phyloP scores from a whole-genome alignment of 2,113 vertebrate species.

The Penelope pileata region DNA sequence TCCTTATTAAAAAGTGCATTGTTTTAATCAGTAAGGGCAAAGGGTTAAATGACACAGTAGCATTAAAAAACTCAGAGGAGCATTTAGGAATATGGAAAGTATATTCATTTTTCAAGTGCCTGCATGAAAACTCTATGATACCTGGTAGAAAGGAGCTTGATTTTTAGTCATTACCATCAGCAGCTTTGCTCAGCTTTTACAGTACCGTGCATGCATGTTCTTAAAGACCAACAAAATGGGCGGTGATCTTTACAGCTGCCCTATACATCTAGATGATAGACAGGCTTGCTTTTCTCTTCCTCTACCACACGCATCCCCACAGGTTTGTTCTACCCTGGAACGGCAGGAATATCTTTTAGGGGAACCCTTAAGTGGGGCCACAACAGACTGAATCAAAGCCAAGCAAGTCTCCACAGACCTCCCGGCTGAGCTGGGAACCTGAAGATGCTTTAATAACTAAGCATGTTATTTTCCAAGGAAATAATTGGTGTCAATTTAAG shows the following conservation, averaged over 20 bases:
- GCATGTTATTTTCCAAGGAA: not conserved
- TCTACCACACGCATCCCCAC: not conserved
- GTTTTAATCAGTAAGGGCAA: not conserved
- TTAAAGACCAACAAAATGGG: not conserved
- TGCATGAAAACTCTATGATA: not conserved
- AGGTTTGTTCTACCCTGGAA: not conserved
- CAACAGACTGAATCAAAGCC: not conserved
- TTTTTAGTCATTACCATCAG: not conserved
- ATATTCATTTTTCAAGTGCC: not conserved
- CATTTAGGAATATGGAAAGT: not conserved
- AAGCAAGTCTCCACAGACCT: not conserved
- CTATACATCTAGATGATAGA: not conserved
- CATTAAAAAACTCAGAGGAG: not conserved
- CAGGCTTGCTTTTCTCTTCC: not conserved
- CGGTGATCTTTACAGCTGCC: not conserved
- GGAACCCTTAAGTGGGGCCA: not conserved
- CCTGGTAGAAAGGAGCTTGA: not conserved
- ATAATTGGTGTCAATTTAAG: not conserved
- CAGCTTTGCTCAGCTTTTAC: not conserved
- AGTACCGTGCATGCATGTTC: not conserved
- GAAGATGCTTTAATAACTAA: not conserved
- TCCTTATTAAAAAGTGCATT: not conserved
- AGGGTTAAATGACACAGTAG: not conserved
- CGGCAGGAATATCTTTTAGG: not conserved
- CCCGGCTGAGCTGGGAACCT: not conserved